Conservation (phyloP, 1,140 invertebrate species). For the Geopemphigus sp. region DNA sequence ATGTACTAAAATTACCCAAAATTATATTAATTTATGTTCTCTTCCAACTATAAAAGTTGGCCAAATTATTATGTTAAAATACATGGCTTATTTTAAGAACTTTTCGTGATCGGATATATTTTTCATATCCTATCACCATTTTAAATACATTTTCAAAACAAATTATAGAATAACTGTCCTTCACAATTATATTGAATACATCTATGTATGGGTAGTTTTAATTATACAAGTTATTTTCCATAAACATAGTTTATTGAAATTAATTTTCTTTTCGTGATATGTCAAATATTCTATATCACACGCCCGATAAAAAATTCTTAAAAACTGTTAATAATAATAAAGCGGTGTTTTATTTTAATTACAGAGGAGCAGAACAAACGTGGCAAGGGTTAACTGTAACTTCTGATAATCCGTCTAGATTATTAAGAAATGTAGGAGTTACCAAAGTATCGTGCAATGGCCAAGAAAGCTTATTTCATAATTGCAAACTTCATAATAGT, state of each 20-base stretch:
- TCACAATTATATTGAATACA: no score
- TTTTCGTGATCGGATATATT: no score
- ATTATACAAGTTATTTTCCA: no score
- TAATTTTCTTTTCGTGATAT: background rate
- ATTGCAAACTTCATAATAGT: constrained; percentile 56
- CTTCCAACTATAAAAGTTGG: no score
- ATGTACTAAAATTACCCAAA: no score
- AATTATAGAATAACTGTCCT: no score
- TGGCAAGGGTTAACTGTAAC: constrained; percentile 58
- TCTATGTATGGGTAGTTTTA: no score
- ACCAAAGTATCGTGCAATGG: constrained; percentile 58
- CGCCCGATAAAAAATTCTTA: constrained; percentile 32
- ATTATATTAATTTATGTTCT: no score
- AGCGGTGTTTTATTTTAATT: constrained; percentile 54
- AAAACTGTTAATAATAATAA: constrained; percentile 21
- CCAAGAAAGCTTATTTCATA: constrained; percentile 58
- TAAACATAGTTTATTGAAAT: background rate
- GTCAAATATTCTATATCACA: background rate
- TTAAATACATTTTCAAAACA: no score
- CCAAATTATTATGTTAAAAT: no score
- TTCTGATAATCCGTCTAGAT: constrained; percentile 50
- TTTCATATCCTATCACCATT: no score
- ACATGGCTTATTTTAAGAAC: no score
- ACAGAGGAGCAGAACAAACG: constrained; percentile 59
- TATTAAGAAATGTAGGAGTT: constrained; percentile 53